These are phyloP conservation scores for Palloptera scutellata DNA, from an alignment of 2,888 invertebrate species.

Conservation along the genomic window DNA sequence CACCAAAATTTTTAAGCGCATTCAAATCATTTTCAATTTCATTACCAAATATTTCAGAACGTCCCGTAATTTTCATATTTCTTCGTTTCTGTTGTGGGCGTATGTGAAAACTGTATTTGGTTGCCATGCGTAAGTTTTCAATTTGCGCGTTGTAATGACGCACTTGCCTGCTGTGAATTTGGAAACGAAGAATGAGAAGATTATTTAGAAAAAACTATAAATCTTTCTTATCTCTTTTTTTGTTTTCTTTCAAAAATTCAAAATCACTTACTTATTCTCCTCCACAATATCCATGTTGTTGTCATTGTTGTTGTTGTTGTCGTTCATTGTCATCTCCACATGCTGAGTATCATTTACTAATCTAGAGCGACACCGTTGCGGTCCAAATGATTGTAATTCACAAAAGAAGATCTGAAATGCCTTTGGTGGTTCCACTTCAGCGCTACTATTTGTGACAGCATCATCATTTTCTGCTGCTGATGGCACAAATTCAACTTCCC, in stretches of 20 bases:
- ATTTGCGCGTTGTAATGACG: slow-evolving; percentile 70
- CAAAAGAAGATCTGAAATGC: slow-evolving; percentile 79
- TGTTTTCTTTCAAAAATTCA: not conserved
- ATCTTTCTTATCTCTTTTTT: not conserved
- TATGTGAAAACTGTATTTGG: slow-evolving; percentile 82
- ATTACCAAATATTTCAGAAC: slow-evolving; percentile 63
- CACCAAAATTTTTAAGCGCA: slow-evolving; percentile 53
- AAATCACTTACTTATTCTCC: slow-evolving; percentile 28
- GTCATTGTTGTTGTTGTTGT: slow-evolving; percentile 47
- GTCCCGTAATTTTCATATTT: slow-evolving; percentile 62
- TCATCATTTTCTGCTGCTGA: slow-evolving; percentile 28
- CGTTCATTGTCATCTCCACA: slow-evolving; percentile 37
- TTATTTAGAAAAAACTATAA: no score
- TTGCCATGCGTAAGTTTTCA: slow-evolving; percentile 80
- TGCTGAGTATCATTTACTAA: slow-evolving; percentile 52
- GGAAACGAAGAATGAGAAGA: not conserved
- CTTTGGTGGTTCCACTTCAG: slow-evolving; percentile 64
- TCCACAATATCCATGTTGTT: slow-evolving; percentile 35
- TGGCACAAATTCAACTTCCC: slow-evolving; percentile 63
- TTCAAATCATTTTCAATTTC: slow-evolving; percentile 60
- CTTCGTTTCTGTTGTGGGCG: slow-evolving; percentile 69
- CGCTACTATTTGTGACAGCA: slow-evolving; percentile 52
- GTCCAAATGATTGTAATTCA: slow-evolving; percentile 81
- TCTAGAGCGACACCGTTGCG: slow-evolving; percentile 76
- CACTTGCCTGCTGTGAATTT: slow-evolving; percentile 46